Conservation (phyloP, 2,797 vertebrate species). For the Enteromius thamalakanensis region DNA sequence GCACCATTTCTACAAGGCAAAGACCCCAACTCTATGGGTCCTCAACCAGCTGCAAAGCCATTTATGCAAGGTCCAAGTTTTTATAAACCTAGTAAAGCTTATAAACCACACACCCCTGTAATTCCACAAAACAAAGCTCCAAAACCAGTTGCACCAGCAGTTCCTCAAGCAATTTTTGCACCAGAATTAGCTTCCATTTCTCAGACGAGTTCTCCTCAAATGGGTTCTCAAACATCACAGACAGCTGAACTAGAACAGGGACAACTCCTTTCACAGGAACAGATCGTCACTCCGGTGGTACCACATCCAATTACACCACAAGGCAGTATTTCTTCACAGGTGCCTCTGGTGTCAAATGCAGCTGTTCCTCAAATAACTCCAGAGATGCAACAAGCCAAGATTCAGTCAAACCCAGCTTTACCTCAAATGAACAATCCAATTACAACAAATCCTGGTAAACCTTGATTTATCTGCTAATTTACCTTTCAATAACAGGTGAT, state of each 20-base stretch:
- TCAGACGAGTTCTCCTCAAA: background rate
- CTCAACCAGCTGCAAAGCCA: constrained; percentile 46
- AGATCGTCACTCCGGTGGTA: background rate
- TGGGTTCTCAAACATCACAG: background rate
- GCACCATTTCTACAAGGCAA: constrained; percentile 39
- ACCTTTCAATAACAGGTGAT: background rate
- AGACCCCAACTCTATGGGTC: background rate
- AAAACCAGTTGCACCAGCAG: constrained; percentile 21
- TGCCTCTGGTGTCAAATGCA: background rate
- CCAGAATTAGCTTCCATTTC: constrained; percentile 10
- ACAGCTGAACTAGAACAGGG: background rate
- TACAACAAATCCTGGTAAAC: constrained; percentile 59
- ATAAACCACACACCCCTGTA: constrained; percentile 29
- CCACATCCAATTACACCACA: constrained; percentile 13
- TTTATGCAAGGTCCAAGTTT: constrained; percentile 12
- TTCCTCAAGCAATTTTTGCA: background rate
- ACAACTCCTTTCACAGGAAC: constrained; percentile 20
- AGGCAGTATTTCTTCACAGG: background rate
- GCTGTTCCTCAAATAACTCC: constrained; percentile 4
- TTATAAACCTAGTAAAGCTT: constrained; percentile 40
- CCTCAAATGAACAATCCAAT: constrained; percentile 49
- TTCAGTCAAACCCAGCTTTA: constrained; percentile 26
- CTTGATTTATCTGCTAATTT: background rate
- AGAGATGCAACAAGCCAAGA: background rate
- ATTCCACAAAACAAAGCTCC: constrained; percentile 37